A percentile compares a stretch with the other conserved stretches of the same genome.
These are phyloP conservation scores for Micromys minutus DNA, from an alignment of 2,113 vertebrate species.

Conservation along the genomic window DNA sequence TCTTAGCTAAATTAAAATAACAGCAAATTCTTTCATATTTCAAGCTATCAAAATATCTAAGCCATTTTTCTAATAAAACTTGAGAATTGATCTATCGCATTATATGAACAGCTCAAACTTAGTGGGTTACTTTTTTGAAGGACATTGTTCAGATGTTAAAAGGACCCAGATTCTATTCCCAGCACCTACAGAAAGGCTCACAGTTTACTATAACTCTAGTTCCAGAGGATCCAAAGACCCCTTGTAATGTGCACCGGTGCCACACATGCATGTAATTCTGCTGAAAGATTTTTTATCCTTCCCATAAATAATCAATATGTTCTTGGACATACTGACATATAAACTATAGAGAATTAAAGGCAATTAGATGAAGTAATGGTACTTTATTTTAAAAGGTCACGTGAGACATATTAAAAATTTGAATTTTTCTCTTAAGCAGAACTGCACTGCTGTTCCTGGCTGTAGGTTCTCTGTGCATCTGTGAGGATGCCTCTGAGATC, in stretches of 20 bases:
- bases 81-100: neutral
- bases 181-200: neutral
- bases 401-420: neutral
- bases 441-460: neutral
- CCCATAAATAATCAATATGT: conserved; percentile 26
- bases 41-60: neutral
- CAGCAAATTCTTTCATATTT: neutral
- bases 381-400: neutral
- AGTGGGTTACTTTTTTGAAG: neutral
- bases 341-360: conserved; percentile 51
- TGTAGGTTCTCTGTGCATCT: neutral
- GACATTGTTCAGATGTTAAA: neutral
- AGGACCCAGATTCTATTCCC: neutral
- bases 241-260: neutral
- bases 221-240: neutral
- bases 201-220: neutral
- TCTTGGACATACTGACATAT: neutral
- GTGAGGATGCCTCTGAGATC: neutral
- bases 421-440: neutral
- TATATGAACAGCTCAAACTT: neutral
- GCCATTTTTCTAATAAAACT: neutral
- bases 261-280: neutral
- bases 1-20: conserved; percentile 51
- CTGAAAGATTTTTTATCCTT: conserved; percentile 12
- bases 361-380: neutral